Evolutionary conservation across 2,888 invertebrate species (phyloP), one percentile per base, ranked within the genome.

Genomic region (Apodemia hepburni): DNA sequence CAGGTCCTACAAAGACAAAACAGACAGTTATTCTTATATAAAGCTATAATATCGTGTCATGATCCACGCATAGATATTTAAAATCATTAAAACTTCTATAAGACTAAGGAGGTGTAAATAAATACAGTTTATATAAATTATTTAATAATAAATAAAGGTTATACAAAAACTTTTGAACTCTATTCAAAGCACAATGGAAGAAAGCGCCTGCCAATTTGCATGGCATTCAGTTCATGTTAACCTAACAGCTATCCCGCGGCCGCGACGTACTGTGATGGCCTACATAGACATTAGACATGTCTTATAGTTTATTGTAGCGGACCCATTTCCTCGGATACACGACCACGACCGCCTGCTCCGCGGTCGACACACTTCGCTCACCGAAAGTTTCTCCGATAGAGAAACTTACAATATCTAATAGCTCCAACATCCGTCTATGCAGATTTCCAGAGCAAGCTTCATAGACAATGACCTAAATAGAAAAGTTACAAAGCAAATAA

Each of bases 391-490:
- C 89, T 83, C 87, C 86, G 75, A 82, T 82, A 84, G 88, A 89
- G 90, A 91, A 89, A 89, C 83, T 82, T 80, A 85, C 86, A 84
- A 85, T 85, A 85, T 86, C 84, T 87, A 87, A 87, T 85, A 84
- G 82, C 84, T 79, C 84, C 80, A 70, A 87, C 87, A 88, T 89
- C 89, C 89, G 88, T 87, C 86, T 88, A 89, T 88, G 89, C 87
- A 88, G 87, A 89, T 89, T 89, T 87, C 86, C 87, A 87, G 87
- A 88, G 84, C 87, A 80, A 84, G 79, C 83, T 85, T 80, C 81
- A 81, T 77, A 75, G 75, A 79, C 77, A 38, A 80, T 73, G 85
- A 85, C 85, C 88, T 84, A 87, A 87, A 87, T 87, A 84, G 69
- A 76, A 75, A 73, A 75, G 71, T 73, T 78, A 84, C 80, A 82